These are phyloP conservation scores for Alosa sapidissima DNA, from an alignment of 2,797 vertebrate genomes.

Conservation along the genomic window DNA sequence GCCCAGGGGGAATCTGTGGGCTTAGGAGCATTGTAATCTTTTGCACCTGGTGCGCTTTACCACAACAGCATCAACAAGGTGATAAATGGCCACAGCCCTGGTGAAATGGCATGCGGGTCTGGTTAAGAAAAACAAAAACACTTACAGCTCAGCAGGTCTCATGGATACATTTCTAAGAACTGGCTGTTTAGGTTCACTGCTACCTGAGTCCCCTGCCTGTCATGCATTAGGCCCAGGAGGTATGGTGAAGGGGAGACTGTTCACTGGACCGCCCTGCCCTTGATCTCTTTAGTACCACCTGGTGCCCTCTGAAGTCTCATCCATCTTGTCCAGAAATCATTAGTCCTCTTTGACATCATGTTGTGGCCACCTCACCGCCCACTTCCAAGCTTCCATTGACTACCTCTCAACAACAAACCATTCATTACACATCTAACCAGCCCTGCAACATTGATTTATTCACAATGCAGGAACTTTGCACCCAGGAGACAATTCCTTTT, in stretches of 20 bases:
- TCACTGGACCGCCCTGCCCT: not conserved
- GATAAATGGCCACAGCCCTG: not conserved
- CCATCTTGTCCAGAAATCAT: constrained; percentile 45
- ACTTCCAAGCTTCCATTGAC: constrained; percentile 35
- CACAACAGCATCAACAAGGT: not conserved
- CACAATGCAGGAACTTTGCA: not conserved
- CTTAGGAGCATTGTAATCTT: not conserved
- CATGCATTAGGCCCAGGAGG: not conserved
- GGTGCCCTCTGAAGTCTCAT: constrained; percentile 13
- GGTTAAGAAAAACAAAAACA: not conserved
- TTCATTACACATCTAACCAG: constrained; percentile 1
- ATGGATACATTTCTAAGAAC: not conserved
- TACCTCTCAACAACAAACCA: constrained; percentile 7
- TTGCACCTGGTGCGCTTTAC: not conserved
- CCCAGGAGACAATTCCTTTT: not conserved
- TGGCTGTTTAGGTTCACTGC: not conserved
- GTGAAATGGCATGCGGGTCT: not conserved
- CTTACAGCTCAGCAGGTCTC: not conserved
- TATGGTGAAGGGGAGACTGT: not conserved
- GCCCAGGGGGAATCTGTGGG: not conserved
- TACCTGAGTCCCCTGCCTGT: not conserved
- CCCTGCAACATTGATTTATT: not conserved
- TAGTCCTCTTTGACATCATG: constrained; percentile 26
- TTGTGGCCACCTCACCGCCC: constrained; percentile 48
- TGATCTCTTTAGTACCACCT: constrained; percentile 25